Evolutionary conservation across 2,888 invertebrate genomes (phyloP).

Genomic region (Rhyacophila evoluta): DNA sequence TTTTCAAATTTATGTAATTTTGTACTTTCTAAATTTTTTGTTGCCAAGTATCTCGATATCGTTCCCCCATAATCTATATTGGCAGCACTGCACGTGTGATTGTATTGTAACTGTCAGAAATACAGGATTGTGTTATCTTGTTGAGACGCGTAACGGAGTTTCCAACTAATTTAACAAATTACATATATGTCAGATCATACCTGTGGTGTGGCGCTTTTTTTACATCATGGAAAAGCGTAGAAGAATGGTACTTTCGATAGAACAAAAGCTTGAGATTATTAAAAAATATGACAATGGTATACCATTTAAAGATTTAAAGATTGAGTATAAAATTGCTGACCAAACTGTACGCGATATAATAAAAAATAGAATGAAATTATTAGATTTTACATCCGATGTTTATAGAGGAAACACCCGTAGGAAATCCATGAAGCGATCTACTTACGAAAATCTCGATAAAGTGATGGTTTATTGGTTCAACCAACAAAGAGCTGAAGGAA

Average conservation of each 20-base stretch:
- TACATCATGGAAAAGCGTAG: not conserved
- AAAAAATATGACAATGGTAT: conserved; percentile 4
- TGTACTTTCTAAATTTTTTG: too few relatives aligned
- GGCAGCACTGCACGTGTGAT: too few relatives aligned
- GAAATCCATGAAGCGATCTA: conserved; percentile 44
- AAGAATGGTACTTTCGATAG: conserved; percentile 5
- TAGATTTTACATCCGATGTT: not conserved
- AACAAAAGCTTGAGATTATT: conserved; percentile 18
- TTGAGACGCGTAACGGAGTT: too few relatives aligned
- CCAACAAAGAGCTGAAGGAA: conserved; percentile 48
- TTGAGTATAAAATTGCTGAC: not conserved
- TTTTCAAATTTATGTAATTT: too few relatives aligned
- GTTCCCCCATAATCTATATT: too few relatives aligned
- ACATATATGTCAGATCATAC: too few relatives aligned
- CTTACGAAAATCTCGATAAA: conserved; percentile 47
- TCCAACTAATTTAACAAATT: too few relatives aligned
- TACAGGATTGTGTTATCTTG: too few relatives aligned
- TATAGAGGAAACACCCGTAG: not conserved
- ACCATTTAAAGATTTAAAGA: not conserved
- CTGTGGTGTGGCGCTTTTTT: too few relatives aligned
- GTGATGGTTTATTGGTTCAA: conserved; percentile 51
- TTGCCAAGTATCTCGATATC: too few relatives aligned
- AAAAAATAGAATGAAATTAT: not conserved
- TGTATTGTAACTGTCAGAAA: too few relatives aligned
- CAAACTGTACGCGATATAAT: not conserved